A percentile compares a stretch with the other conserved stretches of the same genome.
Conservation (phyloP, 2,797 vertebrate species). For the Catharus ustulatus region DNA sequence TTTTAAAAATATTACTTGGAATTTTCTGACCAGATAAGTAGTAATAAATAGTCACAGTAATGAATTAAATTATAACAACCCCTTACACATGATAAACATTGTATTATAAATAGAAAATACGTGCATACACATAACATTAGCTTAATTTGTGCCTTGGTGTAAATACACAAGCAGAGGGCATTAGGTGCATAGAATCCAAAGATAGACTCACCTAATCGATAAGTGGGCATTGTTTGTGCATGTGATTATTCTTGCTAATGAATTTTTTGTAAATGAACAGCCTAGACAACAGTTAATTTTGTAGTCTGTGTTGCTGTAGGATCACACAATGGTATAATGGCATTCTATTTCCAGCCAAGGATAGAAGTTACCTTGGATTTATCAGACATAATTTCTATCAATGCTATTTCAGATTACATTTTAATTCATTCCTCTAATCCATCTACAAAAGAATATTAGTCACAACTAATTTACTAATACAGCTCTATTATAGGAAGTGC, state of each 20-base stretch:
- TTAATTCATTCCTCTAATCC: slow-evolving; percentile 78
- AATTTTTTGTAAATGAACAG: slow-evolving; percentile 19
- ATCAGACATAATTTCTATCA: slow-evolving; percentile 67
- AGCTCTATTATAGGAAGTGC: slow-evolving; percentile 69
- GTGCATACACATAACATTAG: neutral
- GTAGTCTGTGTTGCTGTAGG: neutral
- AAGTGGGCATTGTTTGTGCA: neutral
- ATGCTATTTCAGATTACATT: slow-evolving; percentile 73
- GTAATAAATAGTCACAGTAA: neutral
- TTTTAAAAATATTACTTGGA: neutral
- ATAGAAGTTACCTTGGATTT: slow-evolving; percentile 61
- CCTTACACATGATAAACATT: neutral
- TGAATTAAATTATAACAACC: neutral
- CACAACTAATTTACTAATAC: slow-evolving; percentile 79
- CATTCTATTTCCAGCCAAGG: slow-evolving; percentile 24
- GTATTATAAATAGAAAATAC: neutral
- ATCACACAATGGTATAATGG: slow-evolving; percentile 7
- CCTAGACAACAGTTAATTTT: slow-evolving; percentile 1
- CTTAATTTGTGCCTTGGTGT: neutral
- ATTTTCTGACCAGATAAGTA: neutral
- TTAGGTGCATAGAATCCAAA: neutral
- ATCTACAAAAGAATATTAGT: slow-evolving; percentile 75
- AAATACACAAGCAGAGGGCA: neutral
- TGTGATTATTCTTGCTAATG: slow-evolving; percentile 39
- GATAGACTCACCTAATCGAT: neutral